phyloP scores from a whole-genome alignment of 2,888 invertebrate genomes.

The Acanthosepion pharaonis region DNA sequence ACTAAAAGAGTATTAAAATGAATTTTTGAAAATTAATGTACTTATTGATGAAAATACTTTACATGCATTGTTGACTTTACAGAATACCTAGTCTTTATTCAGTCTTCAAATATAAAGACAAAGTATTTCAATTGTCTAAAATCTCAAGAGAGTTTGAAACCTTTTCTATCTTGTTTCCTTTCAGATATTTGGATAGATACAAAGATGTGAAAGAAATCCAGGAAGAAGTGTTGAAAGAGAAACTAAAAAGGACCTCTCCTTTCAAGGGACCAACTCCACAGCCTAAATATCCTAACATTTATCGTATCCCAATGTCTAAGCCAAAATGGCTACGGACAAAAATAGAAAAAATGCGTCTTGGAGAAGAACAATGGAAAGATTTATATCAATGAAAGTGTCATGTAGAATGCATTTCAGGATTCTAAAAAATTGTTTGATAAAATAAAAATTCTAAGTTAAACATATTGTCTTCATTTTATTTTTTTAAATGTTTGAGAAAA shows the following conservation, averaged over 20 bases:
- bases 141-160: too few species aligned
- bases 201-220: constrained; percentile 91
- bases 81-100: too few species aligned
- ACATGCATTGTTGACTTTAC: too few species aligned
- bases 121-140: too few species aligned
- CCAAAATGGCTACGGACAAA: not conserved
- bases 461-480: not conserved
- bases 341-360: not conserved
- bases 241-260: constrained; percentile 78
- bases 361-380: not conserved
- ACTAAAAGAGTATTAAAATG: too few species aligned
- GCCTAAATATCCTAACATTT: not conserved
- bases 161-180: constrained; percentile 53
- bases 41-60: too few species aligned
- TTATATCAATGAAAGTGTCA: not conserved
- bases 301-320: not conserved
- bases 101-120: too few species aligned
- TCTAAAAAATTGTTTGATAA: not conserved
- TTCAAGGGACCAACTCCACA: not conserved
- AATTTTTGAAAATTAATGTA: too few species aligned
- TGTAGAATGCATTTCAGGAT: not conserved
- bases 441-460: not conserved
- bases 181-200: constrained; percentile 91
- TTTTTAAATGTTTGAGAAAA: not conserved
- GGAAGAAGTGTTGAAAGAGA: constrained; percentile 87